These are phyloP conservation scores for Scomber scombrus DNA, from an alignment of 2,113 vertebrate genomes.

Conservation along the genomic window DNA sequence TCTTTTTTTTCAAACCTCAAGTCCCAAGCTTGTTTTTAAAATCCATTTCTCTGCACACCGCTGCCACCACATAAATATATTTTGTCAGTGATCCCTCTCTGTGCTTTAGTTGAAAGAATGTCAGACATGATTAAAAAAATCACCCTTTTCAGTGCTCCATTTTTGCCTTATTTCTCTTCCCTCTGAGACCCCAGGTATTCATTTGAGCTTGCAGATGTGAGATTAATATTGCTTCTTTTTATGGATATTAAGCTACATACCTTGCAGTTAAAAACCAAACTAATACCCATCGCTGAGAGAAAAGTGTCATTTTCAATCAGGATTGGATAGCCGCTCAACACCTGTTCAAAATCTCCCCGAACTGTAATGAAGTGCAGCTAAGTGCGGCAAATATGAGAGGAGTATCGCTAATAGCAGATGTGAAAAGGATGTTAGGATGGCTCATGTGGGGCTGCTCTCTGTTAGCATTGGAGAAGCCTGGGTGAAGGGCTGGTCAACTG, in stretches of 20 bases:
- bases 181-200: background rate
- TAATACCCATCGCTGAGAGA: background rate
- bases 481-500: constrained; percentile 49
- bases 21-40: constrained; percentile 19
- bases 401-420: constrained; percentile 50
- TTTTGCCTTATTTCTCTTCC: background rate
- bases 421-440: constrained; percentile 35
- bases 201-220: constrained; percentile 40
- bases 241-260: background rate
- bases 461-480: background rate
- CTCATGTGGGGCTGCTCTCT: constrained; percentile 10
- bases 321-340: constrained; percentile 23
- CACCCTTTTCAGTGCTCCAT: background rate
- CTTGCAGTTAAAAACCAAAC: constrained; percentile 7
- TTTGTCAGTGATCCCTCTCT: constrained; percentile 14
- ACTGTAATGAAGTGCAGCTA: constrained; percentile 54
- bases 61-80: constrained; percentile 1
- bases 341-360: constrained; percentile 63
- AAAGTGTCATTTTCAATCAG: constrained; percentile 10
- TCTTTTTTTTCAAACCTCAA: background rate
- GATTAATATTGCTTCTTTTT: constrained; percentile 21
- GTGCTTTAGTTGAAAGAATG: background rate
- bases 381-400: constrained; percentile 38
- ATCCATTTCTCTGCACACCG: background rate
- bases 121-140: constrained; percentile 21